Conservation (phyloP, 2,888 invertebrate genomes). For the Caenorhabditis japonica region DNA sequence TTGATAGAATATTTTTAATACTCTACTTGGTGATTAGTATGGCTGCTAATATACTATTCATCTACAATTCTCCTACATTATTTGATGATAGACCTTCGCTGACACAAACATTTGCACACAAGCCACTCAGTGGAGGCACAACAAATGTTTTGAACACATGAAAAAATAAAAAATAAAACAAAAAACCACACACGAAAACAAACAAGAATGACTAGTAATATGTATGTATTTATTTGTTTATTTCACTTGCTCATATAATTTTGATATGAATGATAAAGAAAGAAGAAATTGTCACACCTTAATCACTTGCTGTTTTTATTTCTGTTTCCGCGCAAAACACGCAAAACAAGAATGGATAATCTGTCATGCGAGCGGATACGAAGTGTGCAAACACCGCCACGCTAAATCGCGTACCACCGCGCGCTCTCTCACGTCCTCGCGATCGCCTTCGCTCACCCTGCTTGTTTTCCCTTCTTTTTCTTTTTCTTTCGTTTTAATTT, state of each 20-base stretch:
- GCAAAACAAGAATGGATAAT: slow-evolving; percentile 42
- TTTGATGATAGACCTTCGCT: slow-evolving; percentile 58
- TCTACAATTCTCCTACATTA: slow-evolving; percentile 56
- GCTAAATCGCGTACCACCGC: slow-evolving; percentile 16
- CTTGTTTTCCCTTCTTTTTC: slow-evolving; percentile 3
- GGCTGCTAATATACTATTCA: slow-evolving; percentile 54
- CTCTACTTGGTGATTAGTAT: slow-evolving; percentile 58
- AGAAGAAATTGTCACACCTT: slow-evolving; percentile 26
- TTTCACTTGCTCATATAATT: not conserved
- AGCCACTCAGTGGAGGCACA: slow-evolving; percentile 62
- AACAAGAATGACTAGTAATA: no score
- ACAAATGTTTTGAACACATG: slow-evolving; percentile 48
- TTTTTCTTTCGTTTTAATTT: slow-evolving; percentile 13
- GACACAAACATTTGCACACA: slow-evolving; percentile 52
- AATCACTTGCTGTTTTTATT: slow-evolving; percentile 25
- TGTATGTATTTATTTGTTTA: slow-evolving; percentile 24
- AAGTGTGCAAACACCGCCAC: slow-evolving; percentile 33
- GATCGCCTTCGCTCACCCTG: slow-evolving; percentile 1
- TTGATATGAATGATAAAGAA: slow-evolving; percentile 11
- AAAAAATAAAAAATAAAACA: no score
- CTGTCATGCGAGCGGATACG: slow-evolving; percentile 29
- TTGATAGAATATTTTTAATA: slow-evolving; percentile 64
- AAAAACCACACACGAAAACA: no score
- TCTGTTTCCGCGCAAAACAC: slow-evolving; percentile 10
- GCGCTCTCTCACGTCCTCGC: slow-evolving; percentile 8